Evolutionary conservation across 1,140 invertebrate species (phyloP).

Genomic region (Agrilus planipennis): DNA sequence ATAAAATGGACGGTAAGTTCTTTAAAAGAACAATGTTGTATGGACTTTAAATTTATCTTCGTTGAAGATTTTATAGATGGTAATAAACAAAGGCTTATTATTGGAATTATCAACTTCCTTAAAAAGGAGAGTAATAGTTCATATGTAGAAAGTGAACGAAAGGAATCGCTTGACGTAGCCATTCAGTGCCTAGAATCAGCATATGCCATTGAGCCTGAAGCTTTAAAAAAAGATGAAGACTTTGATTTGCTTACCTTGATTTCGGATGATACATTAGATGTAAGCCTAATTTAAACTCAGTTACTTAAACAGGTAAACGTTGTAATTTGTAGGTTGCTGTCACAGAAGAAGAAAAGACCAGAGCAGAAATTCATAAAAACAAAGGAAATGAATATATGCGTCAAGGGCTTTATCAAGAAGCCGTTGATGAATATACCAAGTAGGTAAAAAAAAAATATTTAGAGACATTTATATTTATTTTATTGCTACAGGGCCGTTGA

Average conservation of each 20-base stretch:
- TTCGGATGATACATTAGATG: conserved; percentile 6
- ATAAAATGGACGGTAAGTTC: no score
- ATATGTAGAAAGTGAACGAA: conserved; percentile 33
- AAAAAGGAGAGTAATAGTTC: no score
- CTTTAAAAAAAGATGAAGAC: conserved; percentile 7
- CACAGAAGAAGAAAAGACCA: conserved; percentile 39
- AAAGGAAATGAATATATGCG: conserved; percentile 85
- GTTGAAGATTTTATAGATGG: no score
- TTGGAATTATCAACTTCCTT: conserved; percentile 34
- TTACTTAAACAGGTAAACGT: background rate
- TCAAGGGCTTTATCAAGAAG: conserved; percentile 62
- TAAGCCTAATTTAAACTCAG: conserved; percentile 1
- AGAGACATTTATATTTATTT: conserved; percentile 11
- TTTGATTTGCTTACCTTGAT: conserved; percentile 21
- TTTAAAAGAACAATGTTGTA: no score
- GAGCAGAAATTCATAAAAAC: conserved; percentile 68
- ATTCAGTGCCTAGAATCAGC: conserved; percentile 66
- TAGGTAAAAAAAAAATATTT: conserved; percentile 29
- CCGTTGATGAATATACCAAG: conserved; percentile 69
- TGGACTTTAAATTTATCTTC: no score
- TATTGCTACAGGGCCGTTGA: conserved; percentile 57
- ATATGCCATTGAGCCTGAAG: conserved; percentile 37
- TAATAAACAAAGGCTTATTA: conserved; percentile 6
- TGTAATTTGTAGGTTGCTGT: background rate
- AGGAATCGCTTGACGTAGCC: conserved; percentile 62